Evolutionary conservation across 2,113 vertebrate genomes (phyloP), one percentile per base, ranked within the genome.

Genomic region (Callocephalon fimbriatum): DNA sequence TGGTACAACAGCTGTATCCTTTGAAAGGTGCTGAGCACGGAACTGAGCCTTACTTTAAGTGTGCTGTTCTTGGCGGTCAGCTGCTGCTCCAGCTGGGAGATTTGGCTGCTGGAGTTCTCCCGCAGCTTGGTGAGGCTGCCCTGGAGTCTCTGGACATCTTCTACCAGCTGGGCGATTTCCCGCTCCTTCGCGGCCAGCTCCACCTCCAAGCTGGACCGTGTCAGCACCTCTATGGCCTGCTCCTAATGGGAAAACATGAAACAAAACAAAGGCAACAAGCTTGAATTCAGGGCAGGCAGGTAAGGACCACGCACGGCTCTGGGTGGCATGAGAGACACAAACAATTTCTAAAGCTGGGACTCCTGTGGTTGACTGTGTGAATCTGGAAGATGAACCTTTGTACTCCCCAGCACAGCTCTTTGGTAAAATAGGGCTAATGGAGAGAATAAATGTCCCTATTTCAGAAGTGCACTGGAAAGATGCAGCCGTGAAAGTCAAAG

Each of bases 101-200:
- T 99, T 93, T 99, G 99, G 96, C 98, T 99, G 98, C 98, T 98
- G 35, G 99, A 99, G 95, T 98, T 99, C 97, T 99, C 99, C 45
- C 99, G 98, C 90, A 99, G 99, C 98, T 99, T 99, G 97, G 98
- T 99, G 97, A 99, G 99, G 98, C 99, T 99, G 98, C 99, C 99
- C 98, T 99, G 99, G 96, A 99, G 99, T 94, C 99, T 98, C 98
- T 99, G 99, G 72, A 99, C 99, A 27, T 99, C 99, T 88, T 99
- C 99, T 27, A 99, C 99, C 59, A 99, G 98, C 98, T 99, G 99
- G 78, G 98, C 98, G 5, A 99, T 99, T 96, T 99, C 99, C n/a
- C 99, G 98, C 95, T 99, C 99, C 97, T 99, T 99, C 4, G 99
- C 99, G 4, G 99, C 99, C 97, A 99, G 98, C 96, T 99, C 99